phyloP scores from a whole-genome alignment of 1,140 invertebrate species.

The Drosophila lini region DNA sequence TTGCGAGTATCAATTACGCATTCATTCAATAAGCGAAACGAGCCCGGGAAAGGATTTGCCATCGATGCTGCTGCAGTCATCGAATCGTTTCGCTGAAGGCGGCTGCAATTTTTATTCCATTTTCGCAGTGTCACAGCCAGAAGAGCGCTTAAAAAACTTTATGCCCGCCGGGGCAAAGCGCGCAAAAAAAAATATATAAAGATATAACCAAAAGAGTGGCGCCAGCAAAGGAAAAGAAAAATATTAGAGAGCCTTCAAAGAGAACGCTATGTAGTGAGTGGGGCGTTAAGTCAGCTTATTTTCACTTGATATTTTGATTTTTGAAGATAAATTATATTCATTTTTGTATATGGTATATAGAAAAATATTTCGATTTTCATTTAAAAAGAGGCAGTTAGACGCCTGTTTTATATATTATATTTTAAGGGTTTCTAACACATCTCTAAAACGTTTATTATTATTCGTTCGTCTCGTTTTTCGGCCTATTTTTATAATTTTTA shows the following conservation, averaged over 20 bases:
- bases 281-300: neutral
- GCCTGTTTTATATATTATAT: too few relatives aligned
- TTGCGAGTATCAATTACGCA: conserved; percentile 75
- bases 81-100: conserved; percentile 44
- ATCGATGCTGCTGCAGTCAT: conserved; percentile 21
- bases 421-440: neutral
- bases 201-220: conserved; percentile 14
- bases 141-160: conserved; percentile 58
- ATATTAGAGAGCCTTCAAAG: conserved; percentile 66
- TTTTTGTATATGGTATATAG: too few relatives aligned
- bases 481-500: neutral
- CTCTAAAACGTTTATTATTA: neutral
- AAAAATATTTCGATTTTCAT: neutral
- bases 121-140: conserved; percentile 42
- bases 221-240: conserved; percentile 43
- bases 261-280: neutral
- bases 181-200: neutral
- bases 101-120: conserved; percentile 75
- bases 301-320: neutral
- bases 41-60: conserved; percentile 52
- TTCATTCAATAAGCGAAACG: conserved; percentile 60
- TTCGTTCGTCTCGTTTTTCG: neutral
- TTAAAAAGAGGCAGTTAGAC: too few relatives aligned
- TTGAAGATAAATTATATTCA: neutral
- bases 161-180: conserved; percentile 6